Percentiles rank a stretch among this genome's conserved stretches.
Evolutionary conservation across 2,888 invertebrate species (phyloP).

Genomic region (Autographa pulchrina): DNA sequence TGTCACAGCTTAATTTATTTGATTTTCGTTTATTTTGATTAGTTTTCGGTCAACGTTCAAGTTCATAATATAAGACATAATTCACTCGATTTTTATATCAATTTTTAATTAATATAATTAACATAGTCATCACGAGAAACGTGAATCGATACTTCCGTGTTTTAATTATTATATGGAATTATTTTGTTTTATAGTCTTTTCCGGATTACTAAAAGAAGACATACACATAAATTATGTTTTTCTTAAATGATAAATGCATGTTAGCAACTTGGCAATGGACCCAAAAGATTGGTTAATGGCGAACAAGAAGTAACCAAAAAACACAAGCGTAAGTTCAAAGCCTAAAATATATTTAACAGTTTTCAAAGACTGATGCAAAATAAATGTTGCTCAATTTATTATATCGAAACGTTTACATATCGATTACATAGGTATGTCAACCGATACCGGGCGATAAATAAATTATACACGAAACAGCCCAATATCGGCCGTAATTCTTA

Average conservation of each 20-base stretch:
- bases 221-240: background rate
- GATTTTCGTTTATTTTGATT: background rate
- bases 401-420: slow-evolving; percentile 57
- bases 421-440: slow-evolving; percentile 56
- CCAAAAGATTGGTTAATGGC: background rate
- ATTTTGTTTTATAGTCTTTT: slow-evolving; percentile 6
- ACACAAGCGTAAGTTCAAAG: background rate
- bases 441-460: slow-evolving; percentile 42
- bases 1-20: slow-evolving; percentile 1
- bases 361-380: slow-evolving; percentile 49
- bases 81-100: slow-evolving; percentile 6
- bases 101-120: slow-evolving; percentile 16
- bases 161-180: background rate
- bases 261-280: background rate
- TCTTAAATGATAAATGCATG: background rate
- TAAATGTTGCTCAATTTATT: slow-evolving; percentile 53
- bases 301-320: background rate
- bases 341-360: slow-evolving; percentile 24
- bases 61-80: slow-evolving; percentile 13
- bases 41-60: slow-evolving; percentile 1
- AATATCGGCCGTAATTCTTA: slow-evolving; percentile 53
- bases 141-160: slow-evolving; percentile 14
- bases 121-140: slow-evolving; percentile 17
- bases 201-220: slow-evolving; percentile 7
- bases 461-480: slow-evolving; percentile 48